These are phyloP conservation scores for Cataglyphis albicans DNA, from an alignment of 2,888 invertebrate genomes.

Conservation along the genomic window DNA sequence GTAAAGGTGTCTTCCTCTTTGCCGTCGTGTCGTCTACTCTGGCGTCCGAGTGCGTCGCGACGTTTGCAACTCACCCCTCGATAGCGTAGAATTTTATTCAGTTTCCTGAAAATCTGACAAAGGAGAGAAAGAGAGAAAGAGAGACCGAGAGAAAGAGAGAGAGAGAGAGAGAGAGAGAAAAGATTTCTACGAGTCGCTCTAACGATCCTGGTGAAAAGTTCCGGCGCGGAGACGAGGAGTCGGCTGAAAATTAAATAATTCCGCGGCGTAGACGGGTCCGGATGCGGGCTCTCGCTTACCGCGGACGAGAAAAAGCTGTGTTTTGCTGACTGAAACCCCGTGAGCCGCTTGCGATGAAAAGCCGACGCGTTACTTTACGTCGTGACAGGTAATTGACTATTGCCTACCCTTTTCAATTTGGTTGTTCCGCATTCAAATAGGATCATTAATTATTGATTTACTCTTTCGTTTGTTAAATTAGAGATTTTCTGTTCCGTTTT, in stretches of 20 bases:
- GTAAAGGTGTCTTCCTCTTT: slow-evolving; percentile 67
- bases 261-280: slow-evolving; percentile 61
- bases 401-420: neutral
- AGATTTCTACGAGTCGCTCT: slow-evolving; percentile 67
- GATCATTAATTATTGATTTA: neutral
- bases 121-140: slow-evolving; percentile 36
- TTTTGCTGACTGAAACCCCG: slow-evolving; percentile 10
- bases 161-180: neutral
- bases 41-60: slow-evolving; percentile 50
- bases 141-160: neutral
- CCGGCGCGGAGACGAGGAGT: slow-evolving; percentile 49
- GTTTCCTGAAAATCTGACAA: slow-evolving; percentile 72
- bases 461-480: neutral
- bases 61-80: slow-evolving; percentile 57
- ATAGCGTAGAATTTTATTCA: slow-evolving; percentile 76
- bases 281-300: slow-evolving; percentile 56
- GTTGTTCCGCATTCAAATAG: neutral
- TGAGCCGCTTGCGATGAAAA: slow-evolving; percentile 26
- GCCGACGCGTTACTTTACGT: slow-evolving; percentile 2
- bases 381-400: slow-evolving; percentile 19
- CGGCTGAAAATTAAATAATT: slow-evolving; percentile 75
- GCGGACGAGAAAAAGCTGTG: slow-evolving; percentile 36
- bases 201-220: slow-evolving; percentile 74
- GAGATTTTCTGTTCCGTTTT: neutral
- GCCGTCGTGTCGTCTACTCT: slow-evolving; percentile 7